phyloP scores from a whole-genome alignment of 2,797 vertebrate species.

The Parambassis ranga region DNA sequence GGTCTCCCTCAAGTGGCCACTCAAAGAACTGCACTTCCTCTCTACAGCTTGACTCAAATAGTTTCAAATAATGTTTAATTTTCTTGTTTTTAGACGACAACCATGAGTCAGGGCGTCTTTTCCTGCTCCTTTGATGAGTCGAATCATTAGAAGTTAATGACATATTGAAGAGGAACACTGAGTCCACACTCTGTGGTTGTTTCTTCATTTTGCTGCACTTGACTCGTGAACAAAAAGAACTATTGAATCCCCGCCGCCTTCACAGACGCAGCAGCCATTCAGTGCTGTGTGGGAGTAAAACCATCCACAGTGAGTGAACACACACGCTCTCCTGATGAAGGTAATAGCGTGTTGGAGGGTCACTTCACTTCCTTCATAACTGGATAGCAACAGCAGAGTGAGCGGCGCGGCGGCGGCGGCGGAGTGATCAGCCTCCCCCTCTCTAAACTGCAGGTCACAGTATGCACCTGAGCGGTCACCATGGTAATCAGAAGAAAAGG shows the following conservation, averaged over 20 bases:
- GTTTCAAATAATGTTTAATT: no score
- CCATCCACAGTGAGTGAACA: no score
- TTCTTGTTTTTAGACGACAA: no score
- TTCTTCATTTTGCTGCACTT: background rate
- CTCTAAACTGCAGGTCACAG: slow-evolving; percentile 29
- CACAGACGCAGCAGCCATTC: background rate
- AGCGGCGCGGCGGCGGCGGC: slow-evolving; percentile 5
- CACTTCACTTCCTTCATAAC: slow-evolving; percentile 28
- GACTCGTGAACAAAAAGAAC: background rate
- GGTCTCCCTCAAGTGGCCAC: no score
- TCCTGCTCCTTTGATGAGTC: no score
- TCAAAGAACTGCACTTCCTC: no score
- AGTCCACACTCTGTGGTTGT: no score
- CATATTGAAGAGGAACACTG: no score
- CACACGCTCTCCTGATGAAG: no score
- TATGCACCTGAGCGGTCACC: slow-evolving; percentile 41
- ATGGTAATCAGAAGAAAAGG: slow-evolving; percentile 51
- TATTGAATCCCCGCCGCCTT: background rate
- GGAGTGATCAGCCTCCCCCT: background rate
- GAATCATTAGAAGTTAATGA: no score
- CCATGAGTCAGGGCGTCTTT: no score
- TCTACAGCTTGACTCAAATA: no score
- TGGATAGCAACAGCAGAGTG: slow-evolving; percentile 55
- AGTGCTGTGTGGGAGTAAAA: background rate
- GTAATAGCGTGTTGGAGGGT: background rate